Evolutionary conservation across 2,888 invertebrate species (phyloP).

Genomic region (Pristionchus maxplancki): DNA sequence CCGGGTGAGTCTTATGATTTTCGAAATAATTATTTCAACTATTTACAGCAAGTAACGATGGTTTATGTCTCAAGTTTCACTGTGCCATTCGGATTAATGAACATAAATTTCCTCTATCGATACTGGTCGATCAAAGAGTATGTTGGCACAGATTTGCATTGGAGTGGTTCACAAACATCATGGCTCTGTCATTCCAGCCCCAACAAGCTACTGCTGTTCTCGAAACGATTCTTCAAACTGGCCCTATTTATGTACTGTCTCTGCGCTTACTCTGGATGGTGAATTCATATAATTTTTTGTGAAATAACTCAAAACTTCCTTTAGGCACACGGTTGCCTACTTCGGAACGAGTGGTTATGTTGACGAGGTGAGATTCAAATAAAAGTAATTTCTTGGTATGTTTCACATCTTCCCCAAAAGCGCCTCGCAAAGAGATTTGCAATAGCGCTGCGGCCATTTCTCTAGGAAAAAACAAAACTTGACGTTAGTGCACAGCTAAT

Average conservation of each 20-base stretch:
- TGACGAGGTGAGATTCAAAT: not conserved
- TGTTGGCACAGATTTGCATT: not conserved
- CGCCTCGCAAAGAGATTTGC: too few relatives aligned
- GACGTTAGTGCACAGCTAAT: too few relatives aligned
- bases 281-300: too few relatives aligned
- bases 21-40: not conserved
- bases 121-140: not conserved
- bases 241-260: not conserved
- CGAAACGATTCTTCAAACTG: not conserved
- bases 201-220: not conserved
- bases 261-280: not conserved
- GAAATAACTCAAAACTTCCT: too few relatives aligned
- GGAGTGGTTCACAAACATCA: not conserved
- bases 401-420: too few relatives aligned
- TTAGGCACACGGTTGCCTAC: not conserved
- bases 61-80: not conserved
- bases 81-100: not conserved
- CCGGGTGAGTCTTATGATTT: not conserved
- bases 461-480: too few relatives aligned
- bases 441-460: too few relatives aligned
- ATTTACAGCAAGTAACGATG: not conserved
- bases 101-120: slow-evolving; percentile 3
- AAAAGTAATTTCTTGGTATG: too few relatives aligned
- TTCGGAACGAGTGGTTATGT: not conserved
- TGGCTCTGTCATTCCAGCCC: too few relatives aligned